phyloP scores from a whole-genome alignment of 2,797 vertebrate species.

The Microtus obscurus region DNA sequence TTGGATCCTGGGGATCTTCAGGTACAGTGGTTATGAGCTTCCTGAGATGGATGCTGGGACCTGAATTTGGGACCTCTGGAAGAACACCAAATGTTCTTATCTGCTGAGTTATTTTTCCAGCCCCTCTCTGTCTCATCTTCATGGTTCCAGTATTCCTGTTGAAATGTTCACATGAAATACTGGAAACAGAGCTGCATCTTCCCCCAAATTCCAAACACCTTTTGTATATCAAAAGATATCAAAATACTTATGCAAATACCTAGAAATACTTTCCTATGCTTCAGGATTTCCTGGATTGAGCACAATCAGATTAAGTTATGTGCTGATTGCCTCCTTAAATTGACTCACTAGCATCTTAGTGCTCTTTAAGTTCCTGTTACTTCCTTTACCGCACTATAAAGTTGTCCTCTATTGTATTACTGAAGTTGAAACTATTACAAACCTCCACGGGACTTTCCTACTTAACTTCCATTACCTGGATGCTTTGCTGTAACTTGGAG shows the following conservation, averaged over 20 bases:
- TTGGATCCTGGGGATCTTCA: not conserved
- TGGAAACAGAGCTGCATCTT: not conserved
- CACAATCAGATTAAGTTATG: not conserved
- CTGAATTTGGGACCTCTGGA: not conserved
- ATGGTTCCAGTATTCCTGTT: not conserved
- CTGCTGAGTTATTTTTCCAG: not conserved
- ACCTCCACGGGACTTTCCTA: conserved; percentile 3
- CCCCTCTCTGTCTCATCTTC: not conserved
- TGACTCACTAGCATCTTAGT: not conserved
- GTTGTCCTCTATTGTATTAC: conserved; percentile 31
- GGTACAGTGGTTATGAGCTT: not conserved
- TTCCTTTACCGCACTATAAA: conserved; percentile 42
- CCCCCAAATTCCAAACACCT: conserved; percentile 1
- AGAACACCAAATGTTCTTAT: not conserved
- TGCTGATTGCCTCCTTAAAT: not conserved
- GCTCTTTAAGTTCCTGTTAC: conserved; percentile 25
- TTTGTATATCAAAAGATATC: not conserved
- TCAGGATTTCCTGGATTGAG: conserved; percentile 63
- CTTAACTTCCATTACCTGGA: conserved; percentile 46
- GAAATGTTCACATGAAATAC: not conserved
- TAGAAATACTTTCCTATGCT: not conserved
- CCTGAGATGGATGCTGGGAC: not conserved
- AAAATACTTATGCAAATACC: not conserved
- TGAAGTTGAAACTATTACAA: conserved; percentile 34
- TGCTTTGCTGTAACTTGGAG: conserved; percentile 36